Evolutionary conservation across 2,797 vertebrate species (phyloP), one percentile per base, ranked within the genome.

Genomic region (Falco rusticolus): DNA sequence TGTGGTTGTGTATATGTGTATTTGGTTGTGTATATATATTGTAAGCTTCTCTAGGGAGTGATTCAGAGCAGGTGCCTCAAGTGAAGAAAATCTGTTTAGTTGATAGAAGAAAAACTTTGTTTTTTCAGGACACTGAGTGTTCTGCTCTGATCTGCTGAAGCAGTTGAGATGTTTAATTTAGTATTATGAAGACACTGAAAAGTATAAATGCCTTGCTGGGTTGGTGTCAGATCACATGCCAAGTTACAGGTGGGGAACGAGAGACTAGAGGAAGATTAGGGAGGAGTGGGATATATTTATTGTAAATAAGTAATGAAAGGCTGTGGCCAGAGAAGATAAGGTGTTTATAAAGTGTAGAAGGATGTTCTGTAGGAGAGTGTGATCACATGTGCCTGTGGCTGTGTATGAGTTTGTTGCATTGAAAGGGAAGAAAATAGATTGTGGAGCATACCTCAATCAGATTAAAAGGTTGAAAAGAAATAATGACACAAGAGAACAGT

Each of bases 391-490:
- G 56, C 19, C 22, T 64, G 0, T 68, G 69, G 13, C n/a, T 48
- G 10, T 34, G 11, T 63, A 9, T 66, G 72, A 53, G 26, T 34
- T 60, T 75, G 5, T 65, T 92, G 31, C 6, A 3, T 10, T 75
- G 53, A 26, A 33, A 50, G 19, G 43, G 21, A 81, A 75, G 33
- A 87, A 90, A 57, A 72, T 5, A 41, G 34, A 87, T 47, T 50
- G 48, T 21, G 29, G 26, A 88, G 12, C 19, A 22, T 75, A 60
- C 33, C 11, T 87, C 53, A 34, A 1, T 53, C 1, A 2, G 54
- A 69, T 82, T 87, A 81, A 79, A 87, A 84, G 20, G 12, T 63
- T 65, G 29, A 43, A 56, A 78, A 64, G 19, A 88, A 86, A 64
- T 26, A 57, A 60, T 54, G 33, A 56, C 48, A 63, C 5, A 9